Evolutionary conservation across 2,888 invertebrate species (phyloP).

Genomic region (Chirona hameri): DNA sequence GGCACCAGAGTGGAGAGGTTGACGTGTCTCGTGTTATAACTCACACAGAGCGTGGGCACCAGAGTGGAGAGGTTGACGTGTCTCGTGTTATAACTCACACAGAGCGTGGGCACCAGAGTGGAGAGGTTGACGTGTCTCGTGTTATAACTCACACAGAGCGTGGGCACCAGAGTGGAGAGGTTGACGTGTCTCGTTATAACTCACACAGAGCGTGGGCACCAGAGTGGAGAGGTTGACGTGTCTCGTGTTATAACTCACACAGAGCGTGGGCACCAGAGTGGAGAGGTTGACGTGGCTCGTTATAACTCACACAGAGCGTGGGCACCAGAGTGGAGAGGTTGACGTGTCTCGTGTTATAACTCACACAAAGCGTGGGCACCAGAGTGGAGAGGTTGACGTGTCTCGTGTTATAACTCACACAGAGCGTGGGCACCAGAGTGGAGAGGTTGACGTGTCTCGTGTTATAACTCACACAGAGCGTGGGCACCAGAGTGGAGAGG

Average conservation of each 20-base stretch:
- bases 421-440: slow-evolving; percentile 84
- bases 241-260: too few relatives aligned
- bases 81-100: too few relatives aligned
- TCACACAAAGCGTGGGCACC: slow-evolving; percentile 88
- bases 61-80: slow-evolving; percentile 89
- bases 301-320: too few relatives aligned
- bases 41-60: slow-evolving; percentile 88
- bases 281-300: slow-evolving; percentile 89
- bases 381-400: slow-evolving; percentile 89
- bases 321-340: slow-evolving; percentile 89
- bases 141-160: too few relatives aligned
- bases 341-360: slow-evolving; percentile 86
- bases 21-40: slow-evolving; percentile 86
- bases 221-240: slow-evolving; percentile 89
- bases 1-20: slow-evolving; percentile 89
- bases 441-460: slow-evolving; percentile 89
- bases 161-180: slow-evolving; percentile 84
- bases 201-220: slow-evolving; percentile 88
- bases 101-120: slow-evolving; percentile 84
- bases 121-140: slow-evolving; percentile 89
- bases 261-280: slow-evolving; percentile 84
- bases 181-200: slow-evolving; percentile 91
- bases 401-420: too few relatives aligned
- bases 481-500: slow-evolving; percentile 84
- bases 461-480: too few relatives aligned